phyloP scores from a whole-genome alignment of 2,797 vertebrate species.

The Amazonetta brasiliensis region DNA sequence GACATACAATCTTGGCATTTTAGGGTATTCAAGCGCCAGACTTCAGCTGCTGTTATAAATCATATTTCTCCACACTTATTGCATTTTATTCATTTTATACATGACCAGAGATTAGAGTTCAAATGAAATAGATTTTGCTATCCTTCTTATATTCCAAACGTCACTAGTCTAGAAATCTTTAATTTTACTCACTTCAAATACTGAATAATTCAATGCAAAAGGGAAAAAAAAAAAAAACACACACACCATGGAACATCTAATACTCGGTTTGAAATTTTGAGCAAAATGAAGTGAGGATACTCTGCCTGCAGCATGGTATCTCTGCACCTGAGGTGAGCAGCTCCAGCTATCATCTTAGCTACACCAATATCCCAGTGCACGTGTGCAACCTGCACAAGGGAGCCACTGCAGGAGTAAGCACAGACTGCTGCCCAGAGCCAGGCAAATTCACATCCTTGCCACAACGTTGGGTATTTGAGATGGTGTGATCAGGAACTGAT shows the following conservation, averaged over 20 bases:
- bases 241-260: neutral
- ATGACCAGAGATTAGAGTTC: slow-evolving; percentile 72
- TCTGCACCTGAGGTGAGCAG: neutral
- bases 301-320: neutral
- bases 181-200: slow-evolving; percentile 47
- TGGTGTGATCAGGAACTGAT: too few relatives aligned
- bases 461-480: neutral
- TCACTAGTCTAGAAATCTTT: slow-evolving; percentile 41
- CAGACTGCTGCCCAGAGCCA: neutral
- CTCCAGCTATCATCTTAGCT: fast-evolving
- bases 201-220: slow-evolving; percentile 42
- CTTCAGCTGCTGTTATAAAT: slow-evolving; percentile 65
- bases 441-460: neutral
- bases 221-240: neutral
- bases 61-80: slow-evolving; percentile 56
- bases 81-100: slow-evolving; percentile 68
- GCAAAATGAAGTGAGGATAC: neutral
- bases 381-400: too few relatives aligned
- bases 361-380: neutral
- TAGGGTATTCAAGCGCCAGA: slow-evolving; percentile 35
- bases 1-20: slow-evolving; percentile 43
- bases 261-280: neutral
- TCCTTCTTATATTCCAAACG: slow-evolving; percentile 22
- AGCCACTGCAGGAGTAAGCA: too few relatives aligned
- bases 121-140: slow-evolving; percentile 68